Evolutionary conservation across 2,888 invertebrate genomes (phyloP).

Genomic region (Copidosoma aretas): DNA sequence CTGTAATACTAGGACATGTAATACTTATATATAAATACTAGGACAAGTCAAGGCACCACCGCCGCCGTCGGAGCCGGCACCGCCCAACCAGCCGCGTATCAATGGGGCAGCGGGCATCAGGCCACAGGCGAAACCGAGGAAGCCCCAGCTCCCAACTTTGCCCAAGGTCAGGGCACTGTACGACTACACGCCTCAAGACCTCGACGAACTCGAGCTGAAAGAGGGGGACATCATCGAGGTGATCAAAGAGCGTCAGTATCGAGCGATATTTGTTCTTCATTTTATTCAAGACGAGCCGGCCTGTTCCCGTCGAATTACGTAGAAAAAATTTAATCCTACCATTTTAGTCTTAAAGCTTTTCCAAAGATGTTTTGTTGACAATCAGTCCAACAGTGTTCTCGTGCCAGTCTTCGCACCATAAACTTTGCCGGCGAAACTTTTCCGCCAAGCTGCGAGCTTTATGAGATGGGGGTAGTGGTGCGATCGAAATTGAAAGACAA

Average conservation of each 20-base stretch:
- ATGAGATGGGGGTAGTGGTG: constrained; percentile 16
- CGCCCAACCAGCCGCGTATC: constrained; percentile 59
- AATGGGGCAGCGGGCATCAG: constrained; percentile 18
- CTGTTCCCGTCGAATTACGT: constrained; percentile 74
- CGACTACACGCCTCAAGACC: constrained; percentile 71
- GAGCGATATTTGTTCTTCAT: too few species aligned
- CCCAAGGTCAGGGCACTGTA: constrained; percentile 67
- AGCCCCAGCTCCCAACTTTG: constrained; percentile 57
- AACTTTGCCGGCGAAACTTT: too few species aligned
- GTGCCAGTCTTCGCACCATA: too few species aligned
- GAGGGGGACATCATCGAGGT: constrained; percentile 70
- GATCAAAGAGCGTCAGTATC: constrained; percentile 67
- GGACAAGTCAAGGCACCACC: constrained; percentile 60
- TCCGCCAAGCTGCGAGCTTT: too few species aligned
- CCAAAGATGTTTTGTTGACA: constrained; percentile 37
- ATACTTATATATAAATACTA: too few species aligned
- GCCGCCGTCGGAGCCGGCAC: constrained; percentile 63
- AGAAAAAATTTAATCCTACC: constrained; percentile 52
- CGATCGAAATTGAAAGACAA: constrained; percentile 8
- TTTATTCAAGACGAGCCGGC: constrained; percentile 64
- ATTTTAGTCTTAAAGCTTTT: constrained; percentile 16
- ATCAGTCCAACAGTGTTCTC: too few species aligned
- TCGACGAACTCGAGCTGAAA: constrained; percentile 70
- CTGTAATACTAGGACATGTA: too few species aligned
- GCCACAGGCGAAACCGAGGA: constrained; percentile 58